These are phyloP conservation scores for Oxyteleia sp. DNA, from an alignment of 2,888 invertebrate species.

Conservation along the genomic window DNA sequence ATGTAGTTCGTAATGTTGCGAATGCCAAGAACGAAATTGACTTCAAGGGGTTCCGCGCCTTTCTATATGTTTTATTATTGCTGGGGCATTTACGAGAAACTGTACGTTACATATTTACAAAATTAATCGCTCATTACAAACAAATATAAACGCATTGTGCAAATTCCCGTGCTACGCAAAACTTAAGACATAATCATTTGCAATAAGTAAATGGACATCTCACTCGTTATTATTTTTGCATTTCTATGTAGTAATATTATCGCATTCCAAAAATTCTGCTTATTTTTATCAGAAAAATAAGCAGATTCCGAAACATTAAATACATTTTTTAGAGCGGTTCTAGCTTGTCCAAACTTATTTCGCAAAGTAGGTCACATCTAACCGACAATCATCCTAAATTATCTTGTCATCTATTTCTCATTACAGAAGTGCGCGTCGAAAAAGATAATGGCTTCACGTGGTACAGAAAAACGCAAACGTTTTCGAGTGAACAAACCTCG, in stretches of 20 bases:
- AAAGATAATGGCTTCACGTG: slow-evolving; percentile 48
- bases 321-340: too few species aligned
- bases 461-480: slow-evolving; percentile 61
- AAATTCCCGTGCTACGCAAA: background rate
- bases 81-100: slow-evolving; percentile 23
- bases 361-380: slow-evolving; percentile 32
- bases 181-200: too few species aligned
- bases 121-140: background rate
- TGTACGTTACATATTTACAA: slow-evolving; percentile 1
- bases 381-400: slow-evolving; percentile 47
- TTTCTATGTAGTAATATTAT: too few species aligned
- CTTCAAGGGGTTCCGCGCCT: slow-evolving; percentile 60
- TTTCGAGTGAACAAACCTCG: slow-evolving; percentile 58
- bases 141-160: background rate
- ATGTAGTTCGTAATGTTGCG: slow-evolving; percentile 57
- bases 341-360: slow-evolving; percentile 27
- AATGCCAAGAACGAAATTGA: slow-evolving; percentile 64
- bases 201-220: too few species aligned
- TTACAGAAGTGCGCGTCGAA: slow-evolving; percentile 49
- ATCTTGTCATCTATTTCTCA: slow-evolving; percentile 59
- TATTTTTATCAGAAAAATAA: too few species aligned
- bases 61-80: slow-evolving; percentile 42
- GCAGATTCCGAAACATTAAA: too few species aligned
- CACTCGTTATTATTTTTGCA: too few species aligned
- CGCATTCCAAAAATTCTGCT: too few species aligned